Conservation (phyloP, 37 sponge, comb jelly and placozoan species). For the Spongilla lacustris region DNA sequence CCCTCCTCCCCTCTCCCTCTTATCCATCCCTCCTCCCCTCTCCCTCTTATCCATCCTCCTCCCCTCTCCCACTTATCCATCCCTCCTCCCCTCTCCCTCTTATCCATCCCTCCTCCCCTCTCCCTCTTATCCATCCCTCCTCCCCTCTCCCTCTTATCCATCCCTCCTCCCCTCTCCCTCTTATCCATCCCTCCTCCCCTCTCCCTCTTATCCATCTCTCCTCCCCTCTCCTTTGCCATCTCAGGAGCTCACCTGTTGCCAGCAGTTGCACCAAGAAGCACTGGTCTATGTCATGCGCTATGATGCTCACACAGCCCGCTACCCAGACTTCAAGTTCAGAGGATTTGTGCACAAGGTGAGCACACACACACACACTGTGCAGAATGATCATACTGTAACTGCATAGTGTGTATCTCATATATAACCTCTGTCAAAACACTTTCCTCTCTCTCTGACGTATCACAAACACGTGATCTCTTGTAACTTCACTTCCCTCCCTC, state of each 20-base stretch:
- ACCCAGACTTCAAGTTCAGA: slow-evolving; percentile 71
- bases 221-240: background rate
- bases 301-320: slow-evolving; percentile 25
- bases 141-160: background rate
- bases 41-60: too few species aligned
- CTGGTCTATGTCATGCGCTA: slow-evolving; percentile 40
- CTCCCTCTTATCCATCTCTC: background rate
- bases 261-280: slow-evolving; percentile 33
- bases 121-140: background rate
- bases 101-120: background rate
- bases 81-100: background rate
- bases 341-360: slow-evolving; percentile 76
- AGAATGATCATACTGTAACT: too few species aligned
- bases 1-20: too few species aligned
- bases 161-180: too few species aligned
- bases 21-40: too few species aligned
- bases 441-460: too few species aligned
- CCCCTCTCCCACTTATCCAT: background rate
- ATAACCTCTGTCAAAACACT: too few species aligned
- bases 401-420: too few species aligned
- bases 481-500: background rate
- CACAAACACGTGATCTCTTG: too few species aligned
- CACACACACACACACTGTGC: too few species aligned
- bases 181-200: background rate
- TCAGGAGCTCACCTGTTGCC: slow-evolving; percentile 43